These are phyloP conservation scores for Pseudomyrmex cubaensis DNA, from an alignment of 1,140 invertebrate species.

Conservation along the genomic window DNA sequence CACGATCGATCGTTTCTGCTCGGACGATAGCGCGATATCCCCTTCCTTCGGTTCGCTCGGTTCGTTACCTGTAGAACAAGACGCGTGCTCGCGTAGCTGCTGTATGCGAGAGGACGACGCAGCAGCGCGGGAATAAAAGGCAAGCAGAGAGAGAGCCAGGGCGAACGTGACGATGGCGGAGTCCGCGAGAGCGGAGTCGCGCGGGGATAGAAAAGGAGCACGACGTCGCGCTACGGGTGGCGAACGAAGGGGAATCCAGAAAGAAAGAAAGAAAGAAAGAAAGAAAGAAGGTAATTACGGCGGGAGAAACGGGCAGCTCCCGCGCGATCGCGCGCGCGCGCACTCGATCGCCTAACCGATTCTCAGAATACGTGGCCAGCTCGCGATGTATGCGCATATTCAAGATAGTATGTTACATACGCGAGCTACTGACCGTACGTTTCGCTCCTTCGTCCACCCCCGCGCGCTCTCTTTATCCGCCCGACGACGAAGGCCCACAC, in stretches of 20 bases:
- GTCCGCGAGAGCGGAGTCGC: not conserved
- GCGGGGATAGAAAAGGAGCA: conserved; percentile 24
- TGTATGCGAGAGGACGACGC: conserved; percentile 12
- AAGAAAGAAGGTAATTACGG: conserved; percentile 82
- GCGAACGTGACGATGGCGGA: conserved; percentile 44
- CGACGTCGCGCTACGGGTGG: conserved; percentile 23
- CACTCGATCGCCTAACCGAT: conserved; percentile 81
- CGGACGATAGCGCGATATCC: conserved; percentile 23
- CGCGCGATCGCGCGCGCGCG: conserved; percentile 77
- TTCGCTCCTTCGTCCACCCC: conserved; percentile 69
- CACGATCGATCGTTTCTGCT: conserved; percentile 36
- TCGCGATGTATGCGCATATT: conserved; percentile 85
- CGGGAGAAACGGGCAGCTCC: conserved; percentile 80
- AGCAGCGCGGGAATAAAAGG: conserved; percentile 5
- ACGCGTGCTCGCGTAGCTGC: conserved; percentile 44
- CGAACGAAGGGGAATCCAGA: conserved; percentile 35
- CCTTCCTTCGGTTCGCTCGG: not conserved
- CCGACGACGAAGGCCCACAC: not conserved
- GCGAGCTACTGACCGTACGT: conserved; percentile 80
- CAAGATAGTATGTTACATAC: conserved; percentile 85
- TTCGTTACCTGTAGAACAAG: conserved; percentile 47
- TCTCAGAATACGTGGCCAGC: conserved; percentile 81
- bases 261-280: conserved; percentile 76
- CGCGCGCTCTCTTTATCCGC: conserved; percentile 41
- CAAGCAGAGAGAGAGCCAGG: conserved; percentile 32